A percentile compares a stretch with the other conserved stretches of the same genome.
phyloP scores from a whole-genome alignment of 2,113 vertebrate species.

The Cryptomyrus ogoouensis region DNA sequence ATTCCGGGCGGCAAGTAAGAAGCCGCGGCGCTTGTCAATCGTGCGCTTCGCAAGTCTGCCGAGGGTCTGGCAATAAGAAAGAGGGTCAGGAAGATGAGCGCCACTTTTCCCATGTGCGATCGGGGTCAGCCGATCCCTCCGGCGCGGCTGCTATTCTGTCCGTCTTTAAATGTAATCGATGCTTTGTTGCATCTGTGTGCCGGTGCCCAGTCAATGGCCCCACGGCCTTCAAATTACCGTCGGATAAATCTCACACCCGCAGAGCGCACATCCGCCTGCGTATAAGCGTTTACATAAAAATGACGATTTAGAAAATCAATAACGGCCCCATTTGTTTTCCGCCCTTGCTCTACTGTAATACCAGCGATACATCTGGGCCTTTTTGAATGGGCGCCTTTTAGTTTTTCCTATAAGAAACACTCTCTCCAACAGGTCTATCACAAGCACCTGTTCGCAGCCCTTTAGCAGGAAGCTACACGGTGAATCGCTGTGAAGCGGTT shows the following conservation, averaged over 20 bases:
- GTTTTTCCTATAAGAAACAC: neutral
- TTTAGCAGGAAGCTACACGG: neutral
- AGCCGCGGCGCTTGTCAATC: constrained; percentile 33
- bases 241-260: neutral
- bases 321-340: neutral
- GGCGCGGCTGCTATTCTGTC: neutral
- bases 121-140: neutral
- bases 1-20: constrained; percentile 34
- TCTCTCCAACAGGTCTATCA: neutral
- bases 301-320: neutral
- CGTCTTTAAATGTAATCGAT: constrained; percentile 2
- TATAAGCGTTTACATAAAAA: neutral
- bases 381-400: neutral
- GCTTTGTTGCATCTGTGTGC: neutral
- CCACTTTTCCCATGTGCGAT: neutral
- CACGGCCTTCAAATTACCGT: neutral
- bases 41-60: neutral
- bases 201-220: neutral
- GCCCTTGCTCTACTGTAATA: neutral
- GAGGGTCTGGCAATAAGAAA: neutral
- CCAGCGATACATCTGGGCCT: neutral
- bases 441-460: neutral
- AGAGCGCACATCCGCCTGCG: neutral
- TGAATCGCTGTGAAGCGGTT: neutral
- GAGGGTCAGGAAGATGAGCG: constrained; percentile 9